phyloP scores from a whole-genome alignment of 1,140 invertebrate genomes.

The Planococcus citri region DNA sequence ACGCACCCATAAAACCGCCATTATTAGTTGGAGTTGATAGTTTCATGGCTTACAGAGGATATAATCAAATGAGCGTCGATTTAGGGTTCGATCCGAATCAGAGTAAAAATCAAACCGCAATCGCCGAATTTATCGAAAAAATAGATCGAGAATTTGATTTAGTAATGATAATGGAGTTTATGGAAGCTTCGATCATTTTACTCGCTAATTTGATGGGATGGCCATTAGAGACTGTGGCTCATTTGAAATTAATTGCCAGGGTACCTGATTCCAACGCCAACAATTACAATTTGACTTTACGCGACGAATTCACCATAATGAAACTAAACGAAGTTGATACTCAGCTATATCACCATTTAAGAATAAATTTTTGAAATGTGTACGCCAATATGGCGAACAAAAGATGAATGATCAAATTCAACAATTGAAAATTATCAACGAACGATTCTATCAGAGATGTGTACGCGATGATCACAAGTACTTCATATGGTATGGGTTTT shows the following conservation, averaged over 20 bases:
- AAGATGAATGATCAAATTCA: conserved; percentile 30
- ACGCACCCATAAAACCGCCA: not conserved
- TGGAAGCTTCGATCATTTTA: conserved; percentile 41
- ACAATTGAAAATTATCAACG: conserved; percentile 26
- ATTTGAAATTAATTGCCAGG: conserved; percentile 33
- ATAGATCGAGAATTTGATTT: too few relatives aligned
- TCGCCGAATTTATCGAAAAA: conserved; percentile 28
- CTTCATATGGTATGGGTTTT: too few relatives aligned
- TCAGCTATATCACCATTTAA: conserved; percentile 33
- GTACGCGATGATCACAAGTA: too few relatives aligned
- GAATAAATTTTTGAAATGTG: conserved; percentile 30
- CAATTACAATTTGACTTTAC: conserved; percentile 21
- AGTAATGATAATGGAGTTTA: conserved; percentile 40
- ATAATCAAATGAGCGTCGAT: too few relatives aligned
- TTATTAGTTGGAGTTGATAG: too few relatives aligned
- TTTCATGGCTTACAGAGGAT: too few relatives aligned
- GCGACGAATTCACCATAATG: conserved; percentile 24
- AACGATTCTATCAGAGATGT: too few relatives aligned
- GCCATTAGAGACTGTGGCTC: conserved; percentile 37
- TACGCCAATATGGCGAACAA: conserved; percentile 30
- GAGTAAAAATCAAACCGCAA: conserved; percentile 26
- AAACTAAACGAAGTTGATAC: conserved; percentile 31
- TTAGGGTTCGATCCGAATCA: conserved; percentile 31
- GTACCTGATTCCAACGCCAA: not conserved
- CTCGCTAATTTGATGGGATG: too few relatives aligned